Evolutionary conservation across 1,140 invertebrate species (phyloP), one percentile per base, ranked within the genome.

Genomic region (Drosophila bipectinata): DNA sequence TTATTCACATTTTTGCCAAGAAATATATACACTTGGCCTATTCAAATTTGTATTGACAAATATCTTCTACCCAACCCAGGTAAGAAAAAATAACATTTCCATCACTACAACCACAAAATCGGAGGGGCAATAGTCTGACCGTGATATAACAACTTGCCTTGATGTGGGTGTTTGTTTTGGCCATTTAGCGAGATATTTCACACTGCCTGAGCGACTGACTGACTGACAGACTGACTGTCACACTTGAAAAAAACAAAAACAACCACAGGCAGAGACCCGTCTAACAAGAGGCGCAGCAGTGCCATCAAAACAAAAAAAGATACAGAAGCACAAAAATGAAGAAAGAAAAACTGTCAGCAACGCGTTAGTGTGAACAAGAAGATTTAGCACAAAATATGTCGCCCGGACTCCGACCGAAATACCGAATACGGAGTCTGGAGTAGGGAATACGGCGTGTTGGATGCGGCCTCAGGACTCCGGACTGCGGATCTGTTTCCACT

Each of bases 361-460:
- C 59, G 75, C 72, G 83, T 88, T 87, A 76, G 83, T 87, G 82
- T 87, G 82, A 87, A 87, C 83, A 88, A 79, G 83, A 87, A 87
- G 82, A 87, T 82, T 87, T 88, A 79, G 72, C 82, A 77, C 75
- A 82, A 88, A 87, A 87, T 87, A 85, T 85, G 78, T 85, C 74
- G 74, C 54, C 54, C 51, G 59, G 53, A 10, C 72, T 59, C 48
- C 37, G 47, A 53, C 51, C 41, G 14, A 15, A 44, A 18, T 44
- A 15, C n/a, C 5, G 41, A 44, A 18, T 18, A 44, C 41, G 41
- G 41, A 44, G 41, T 18, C 15, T 34, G 54, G 26, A 60, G 26
- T 39, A 47, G 15, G 44, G 44, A 47, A 9, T 63, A 59, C 47
- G 47, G 26, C 24, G n/a, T 14, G 26, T 34, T 45, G 47, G 61